These are phyloP conservation scores for Mythimna loreyi DNA, from an alignment of 2,888 invertebrate species.

Conservation along the genomic window DNA sequence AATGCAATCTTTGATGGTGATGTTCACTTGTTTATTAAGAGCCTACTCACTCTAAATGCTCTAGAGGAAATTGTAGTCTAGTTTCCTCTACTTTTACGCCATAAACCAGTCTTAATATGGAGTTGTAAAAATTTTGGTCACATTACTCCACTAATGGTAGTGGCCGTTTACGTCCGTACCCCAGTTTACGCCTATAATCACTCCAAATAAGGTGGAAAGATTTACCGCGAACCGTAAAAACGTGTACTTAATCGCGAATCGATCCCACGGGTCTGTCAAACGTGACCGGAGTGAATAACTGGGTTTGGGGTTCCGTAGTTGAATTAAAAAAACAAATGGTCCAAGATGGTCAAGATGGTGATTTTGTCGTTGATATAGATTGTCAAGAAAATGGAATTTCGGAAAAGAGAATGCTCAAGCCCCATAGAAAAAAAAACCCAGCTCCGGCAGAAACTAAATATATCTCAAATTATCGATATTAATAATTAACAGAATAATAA, in stretches of 20 bases:
- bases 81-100: background rate
- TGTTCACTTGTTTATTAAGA: too few relatives aligned
- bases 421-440: too few relatives aligned
- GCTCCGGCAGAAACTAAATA: too few relatives aligned
- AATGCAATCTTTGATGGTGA: too few relatives aligned
- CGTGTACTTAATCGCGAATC: constrained; percentile 70
- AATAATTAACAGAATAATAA: too few relatives aligned
- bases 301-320: constrained; percentile 24
- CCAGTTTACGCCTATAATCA: constrained; percentile 64
- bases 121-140: constrained; percentile 24
- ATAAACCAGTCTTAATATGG: background rate
- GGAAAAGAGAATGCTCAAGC: too few relatives aligned
- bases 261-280: constrained; percentile 68
- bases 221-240: constrained; percentile 73
- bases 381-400: too few relatives aligned
- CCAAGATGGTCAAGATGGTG: background rate
- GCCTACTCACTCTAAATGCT: background rate
- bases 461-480: too few relatives aligned
- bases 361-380: too few relatives aligned
- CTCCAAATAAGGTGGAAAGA: constrained; percentile 68
- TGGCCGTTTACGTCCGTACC: constrained; percentile 36
- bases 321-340: background rate
- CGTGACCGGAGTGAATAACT: constrained; percentile 74
- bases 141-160: constrained; percentile 54
- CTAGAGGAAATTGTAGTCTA: too few relatives aligned